Base-by-base conservation (phyloP, 2,888 invertebrate genomes). In the Abrostola tripartita region DNA sequence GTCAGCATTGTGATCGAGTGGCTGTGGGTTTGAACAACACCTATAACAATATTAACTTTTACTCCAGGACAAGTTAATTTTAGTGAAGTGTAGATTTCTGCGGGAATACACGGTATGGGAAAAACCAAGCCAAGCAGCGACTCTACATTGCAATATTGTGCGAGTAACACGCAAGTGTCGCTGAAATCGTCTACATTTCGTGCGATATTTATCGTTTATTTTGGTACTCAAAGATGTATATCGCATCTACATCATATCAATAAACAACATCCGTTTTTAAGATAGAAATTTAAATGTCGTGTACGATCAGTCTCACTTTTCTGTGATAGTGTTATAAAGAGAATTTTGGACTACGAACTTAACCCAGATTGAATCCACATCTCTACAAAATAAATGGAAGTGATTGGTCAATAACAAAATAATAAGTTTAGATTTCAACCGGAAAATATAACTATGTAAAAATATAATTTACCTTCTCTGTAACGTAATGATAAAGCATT, bases 101-200 rank as follows among this genome's bases (percentile, higher is more conserved):
- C 24, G 24, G 24, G 24, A 24, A 24, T 24, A 24, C 24, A 44
- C 12, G 6, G 44, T 44, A 12, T 12, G 14, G 44, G 24, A 47
- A 41, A 47, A 47, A 47, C 24, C 44, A 24, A 9, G 8, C 9
- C 9, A 24, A 24, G 4, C 44, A 14, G 14, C 44, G 24, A 24
- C 44, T 47, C 44, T 24, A 24, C 44, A 14, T 47, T 24, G 9
- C 14, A 47, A 24, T 14, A 14, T 24, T 47, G 9, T 47, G 44
- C 74, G 37, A 10, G 69, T 74, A 65, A 61, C 66, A 44, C 54
- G 51, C 42, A 49, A 52, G 51, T 56, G 49, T 52, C 59, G 56
- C 49, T 74, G 47, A 42, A 70, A 73, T 47, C 53, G 37, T 42
- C 14, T 24, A 44, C 14, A 38, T 71, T 51, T 44, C 49, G 55